Conservation (phyloP, 2,888 invertebrate genomes). For the Crocallis elinguaria region DNA sequence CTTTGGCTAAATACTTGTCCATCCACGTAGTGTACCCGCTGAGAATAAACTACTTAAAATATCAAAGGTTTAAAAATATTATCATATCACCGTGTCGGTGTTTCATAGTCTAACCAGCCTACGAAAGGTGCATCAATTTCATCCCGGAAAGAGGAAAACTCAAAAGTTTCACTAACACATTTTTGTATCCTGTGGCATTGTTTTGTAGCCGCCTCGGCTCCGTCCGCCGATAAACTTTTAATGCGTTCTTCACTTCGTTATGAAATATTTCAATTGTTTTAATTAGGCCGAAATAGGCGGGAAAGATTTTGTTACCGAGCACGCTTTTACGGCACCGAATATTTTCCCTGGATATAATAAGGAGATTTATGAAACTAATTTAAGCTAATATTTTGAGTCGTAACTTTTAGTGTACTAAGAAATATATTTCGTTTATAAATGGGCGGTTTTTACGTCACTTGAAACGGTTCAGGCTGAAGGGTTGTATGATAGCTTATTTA, state of each 20-base stretch:
- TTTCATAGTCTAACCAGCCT: too few species aligned
- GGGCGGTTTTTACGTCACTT: constrained; percentile 15
- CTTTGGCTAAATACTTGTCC: too few species aligned
- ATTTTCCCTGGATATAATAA: constrained; percentile 48
- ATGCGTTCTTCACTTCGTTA: constrained; percentile 75
- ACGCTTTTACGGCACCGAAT: constrained; percentile 47
- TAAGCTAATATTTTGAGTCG: constrained; percentile 38
- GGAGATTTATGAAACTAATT: constrained; percentile 50
- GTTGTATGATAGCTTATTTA: not conserved
- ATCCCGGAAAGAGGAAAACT: not conserved
- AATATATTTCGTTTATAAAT: constrained; percentile 24
- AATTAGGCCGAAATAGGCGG: constrained; percentile 61
- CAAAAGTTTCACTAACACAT: not conserved
- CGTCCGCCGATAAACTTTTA: constrained; percentile 67
- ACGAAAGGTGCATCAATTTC: too few species aligned
- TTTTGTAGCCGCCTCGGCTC: constrained; percentile 41
- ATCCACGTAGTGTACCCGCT: too few species aligned
- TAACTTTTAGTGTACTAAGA: constrained; percentile 38
- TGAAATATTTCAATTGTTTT: constrained; percentile 69
- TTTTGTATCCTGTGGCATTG: constrained; percentile 47
- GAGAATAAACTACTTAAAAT: too few species aligned
- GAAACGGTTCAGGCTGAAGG: constrained; percentile 6
- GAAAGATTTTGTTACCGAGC: constrained; percentile 57
- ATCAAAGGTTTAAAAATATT: too few species aligned
- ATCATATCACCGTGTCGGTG: too few species aligned